Base-by-base conservation (phyloP, 2,797 vertebrate genomes). In the Argyrosomus regius region DNA sequence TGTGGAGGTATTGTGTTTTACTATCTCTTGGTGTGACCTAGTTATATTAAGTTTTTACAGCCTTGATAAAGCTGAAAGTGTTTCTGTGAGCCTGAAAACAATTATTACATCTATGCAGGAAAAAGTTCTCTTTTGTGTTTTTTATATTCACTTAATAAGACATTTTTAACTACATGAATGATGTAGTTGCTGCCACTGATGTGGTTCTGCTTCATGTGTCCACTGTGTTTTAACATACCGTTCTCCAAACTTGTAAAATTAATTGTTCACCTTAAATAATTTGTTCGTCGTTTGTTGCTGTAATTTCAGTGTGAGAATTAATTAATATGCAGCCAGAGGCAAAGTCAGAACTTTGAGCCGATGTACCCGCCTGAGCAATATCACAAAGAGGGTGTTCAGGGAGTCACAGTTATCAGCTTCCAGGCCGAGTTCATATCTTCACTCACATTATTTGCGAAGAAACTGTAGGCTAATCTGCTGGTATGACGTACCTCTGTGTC, bases 1-100 rank as follows among this genome's bases (percentile, higher is more conserved):
- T 86, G 90, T 93, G 13, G 94, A 95, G 92, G 95, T 96, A 87
- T 11, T 46, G 52, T 80, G 57, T 62, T 68, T 80, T n/a, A n/a
- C 18, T 66, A 24, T 50, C 4, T 24, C 6, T 71, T 28, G 3
- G 2, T 69, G 13, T 45, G 14, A 46, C 20, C 1, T 45, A 17
- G 17, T 31, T 50, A 20, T 60, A 13, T 45, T 39, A 0, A 12
- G 4, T 49, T 64, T n/a, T 18, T 13, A 41, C 31, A 28, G 14
- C 18, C 4, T 1, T 53, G 3, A 26, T 11, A 39, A 46, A 35
- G 45, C 28, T 18, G 20, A 41, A 60, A 63, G 28, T 1, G 2
- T 58, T 5, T 52, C 45, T 11, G 17, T 20, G 22, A 35, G 3
- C 18, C 20, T 39, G 16, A 46, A 4, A 45, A 35, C 6, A n/a